Conservation (phyloP, 2,797 vertebrate species). For the Schizopygopsis pylzovi region DNA sequence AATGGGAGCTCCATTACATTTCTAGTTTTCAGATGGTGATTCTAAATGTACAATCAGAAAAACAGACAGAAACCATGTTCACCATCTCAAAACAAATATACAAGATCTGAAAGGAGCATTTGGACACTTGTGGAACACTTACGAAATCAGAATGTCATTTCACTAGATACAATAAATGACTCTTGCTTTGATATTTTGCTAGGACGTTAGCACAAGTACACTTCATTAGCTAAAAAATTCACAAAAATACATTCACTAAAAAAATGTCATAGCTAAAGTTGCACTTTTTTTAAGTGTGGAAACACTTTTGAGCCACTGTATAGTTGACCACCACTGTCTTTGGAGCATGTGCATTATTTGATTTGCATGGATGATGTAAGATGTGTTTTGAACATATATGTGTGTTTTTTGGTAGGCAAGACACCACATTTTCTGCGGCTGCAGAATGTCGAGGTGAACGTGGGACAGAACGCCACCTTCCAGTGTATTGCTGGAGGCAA, state of each 20-base stretch:
- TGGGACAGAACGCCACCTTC: constrained; percentile 95
- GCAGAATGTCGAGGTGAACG: constrained; percentile 97
- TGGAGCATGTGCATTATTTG: not conserved
- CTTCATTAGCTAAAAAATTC: not conserved
- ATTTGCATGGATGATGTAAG: not conserved
- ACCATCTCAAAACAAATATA: not conserved
- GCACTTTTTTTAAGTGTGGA: not conserved
- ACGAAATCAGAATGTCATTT: not conserved
- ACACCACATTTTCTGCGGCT: constrained; percentile 95
- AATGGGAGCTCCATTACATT: not conserved
- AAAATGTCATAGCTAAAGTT: not conserved
- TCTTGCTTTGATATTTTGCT: not conserved
- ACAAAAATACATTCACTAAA: not conserved
- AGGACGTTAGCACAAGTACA: not conserved
- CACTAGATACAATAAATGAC: not conserved
- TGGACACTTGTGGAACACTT: not conserved
- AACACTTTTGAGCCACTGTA: not conserved
- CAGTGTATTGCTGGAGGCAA: constrained; percentile 96
- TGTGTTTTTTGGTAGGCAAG: constrained; percentile 82
- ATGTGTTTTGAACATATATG: not conserved
- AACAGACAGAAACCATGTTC: no score
- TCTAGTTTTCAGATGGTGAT: not conserved
- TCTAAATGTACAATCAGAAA: not conserved
- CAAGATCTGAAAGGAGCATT: not conserved
- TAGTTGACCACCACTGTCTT: not conserved